These are phyloP conservation scores for Forpus xanthops DNA, from an alignment of 2,797 vertebrate genomes.

Conservation along the genomic window DNA sequence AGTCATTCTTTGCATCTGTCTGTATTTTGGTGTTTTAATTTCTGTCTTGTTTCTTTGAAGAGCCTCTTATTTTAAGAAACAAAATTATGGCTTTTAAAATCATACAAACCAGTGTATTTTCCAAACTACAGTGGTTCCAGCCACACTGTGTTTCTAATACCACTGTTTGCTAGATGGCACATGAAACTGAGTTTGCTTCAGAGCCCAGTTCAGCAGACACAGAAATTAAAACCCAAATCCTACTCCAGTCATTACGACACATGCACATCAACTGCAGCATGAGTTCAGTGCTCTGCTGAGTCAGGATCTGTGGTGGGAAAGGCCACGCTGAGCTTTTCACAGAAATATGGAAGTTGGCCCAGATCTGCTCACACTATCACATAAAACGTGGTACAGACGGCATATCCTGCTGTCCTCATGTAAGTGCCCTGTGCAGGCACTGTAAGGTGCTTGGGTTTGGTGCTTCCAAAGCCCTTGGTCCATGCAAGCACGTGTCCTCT, in stretches of 20 bases:
- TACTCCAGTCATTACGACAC: background rate
- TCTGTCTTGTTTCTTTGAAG: background rate
- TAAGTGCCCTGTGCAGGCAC: too few relatives aligned
- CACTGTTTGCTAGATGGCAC: background rate
- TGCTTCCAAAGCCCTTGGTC: background rate
- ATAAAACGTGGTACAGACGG: background rate
- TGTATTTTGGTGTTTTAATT: background rate
- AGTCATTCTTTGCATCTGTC: background rate
- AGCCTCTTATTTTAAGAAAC: background rate
- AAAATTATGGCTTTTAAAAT: background rate
- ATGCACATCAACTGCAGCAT: background rate
- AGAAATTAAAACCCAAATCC: background rate
- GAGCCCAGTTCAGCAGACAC: background rate
- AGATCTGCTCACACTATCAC: background rate
- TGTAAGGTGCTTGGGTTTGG: background rate
- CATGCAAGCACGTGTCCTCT: fast-evolving
- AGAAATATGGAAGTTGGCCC: background rate
- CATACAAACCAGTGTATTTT: background rate
- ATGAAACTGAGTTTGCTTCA: background rate
- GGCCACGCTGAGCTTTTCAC: background rate
- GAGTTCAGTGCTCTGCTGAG: background rate
- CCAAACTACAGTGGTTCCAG: background rate
- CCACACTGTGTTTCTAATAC: background rate
- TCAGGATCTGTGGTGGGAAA: background rate
- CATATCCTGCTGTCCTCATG: background rate